Evolutionary conservation across 2,888 invertebrate genomes (phyloP).

Genomic region (Netelia fuscicornis): DNA sequence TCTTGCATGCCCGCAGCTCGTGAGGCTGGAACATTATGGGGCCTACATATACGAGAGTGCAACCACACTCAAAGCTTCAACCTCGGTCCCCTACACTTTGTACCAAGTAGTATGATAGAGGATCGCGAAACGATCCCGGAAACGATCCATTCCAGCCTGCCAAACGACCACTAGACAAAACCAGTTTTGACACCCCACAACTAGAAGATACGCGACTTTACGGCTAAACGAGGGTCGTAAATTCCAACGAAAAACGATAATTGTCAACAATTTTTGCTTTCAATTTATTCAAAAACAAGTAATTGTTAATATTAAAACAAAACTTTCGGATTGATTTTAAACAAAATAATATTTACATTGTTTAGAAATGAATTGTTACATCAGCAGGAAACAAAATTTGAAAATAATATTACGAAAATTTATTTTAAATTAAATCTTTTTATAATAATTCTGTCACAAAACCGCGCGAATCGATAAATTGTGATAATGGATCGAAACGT

Average conservation of each 20-base stretch:
- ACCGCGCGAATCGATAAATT: too few relatives aligned
- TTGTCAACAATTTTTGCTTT: too few relatives aligned
- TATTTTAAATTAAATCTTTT: too few relatives aligned
- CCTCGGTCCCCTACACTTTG: slow-evolving; percentile 47
- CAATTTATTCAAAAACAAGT: too few relatives aligned
- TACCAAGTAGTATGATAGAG: slow-evolving; percentile 36
- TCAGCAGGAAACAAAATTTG: too few relatives aligned
- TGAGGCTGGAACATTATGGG: slow-evolving; percentile 49
- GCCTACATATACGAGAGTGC: slow-evolving; percentile 36
- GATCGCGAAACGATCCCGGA: slow-evolving; percentile 55
- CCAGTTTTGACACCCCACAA: not conserved
- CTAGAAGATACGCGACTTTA: not conserved
- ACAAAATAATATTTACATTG: too few relatives aligned
- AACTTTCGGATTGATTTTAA: too few relatives aligned
- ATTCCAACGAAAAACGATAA: not conserved
- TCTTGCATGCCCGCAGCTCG: slow-evolving; percentile 70
- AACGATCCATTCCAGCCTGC: slow-evolving; percentile 56
- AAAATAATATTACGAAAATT: too few relatives aligned
- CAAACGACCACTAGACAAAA: slow-evolving; percentile 36
- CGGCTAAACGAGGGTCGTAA: not conserved
- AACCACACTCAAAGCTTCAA: slow-evolving; percentile 31
- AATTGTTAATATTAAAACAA: too few relatives aligned
- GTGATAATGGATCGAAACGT: not conserved
- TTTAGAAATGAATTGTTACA: too few relatives aligned
- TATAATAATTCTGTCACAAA: too few relatives aligned